Base-by-base conservation (phyloP, 2,797 vertebrate species). In the Syncerus caffer region DNA sequence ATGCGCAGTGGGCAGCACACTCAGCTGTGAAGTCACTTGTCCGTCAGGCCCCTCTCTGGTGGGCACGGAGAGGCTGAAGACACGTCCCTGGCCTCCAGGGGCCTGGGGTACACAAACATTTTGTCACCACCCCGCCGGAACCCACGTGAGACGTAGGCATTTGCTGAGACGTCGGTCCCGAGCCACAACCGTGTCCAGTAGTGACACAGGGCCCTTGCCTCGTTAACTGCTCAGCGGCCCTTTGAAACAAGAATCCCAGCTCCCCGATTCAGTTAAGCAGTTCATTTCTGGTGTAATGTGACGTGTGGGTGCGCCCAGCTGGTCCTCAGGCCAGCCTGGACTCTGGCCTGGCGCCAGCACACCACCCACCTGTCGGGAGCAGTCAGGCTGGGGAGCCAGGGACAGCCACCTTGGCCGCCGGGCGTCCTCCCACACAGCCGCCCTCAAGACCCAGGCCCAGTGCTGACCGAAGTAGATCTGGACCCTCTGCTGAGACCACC, bases 141-240 rank as follows among this genome's bases (percentile, higher is more conserved):
- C 29, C 60, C 12, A 1, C 9, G 1, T 15, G 34, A n/a, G 13
- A 51, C 0, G 3, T 12, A 38, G 0, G 0, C 11, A 1, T 55
- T 79, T 67, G 31, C n/a, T 10, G 53, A 60, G 67, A 2, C 3
- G 0, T 27, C 11, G 21, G 42, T 45, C n/a, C 57, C 9, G 10
- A 31, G 60, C 29, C 60, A 31, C 29, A 7, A 10, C 13, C 3
- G 50, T 50, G 13, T 50, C 12, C 13, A 14, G 47, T 14, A 50
- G 47, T 3, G 47, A 50, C 58, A 15, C 1, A 2, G 67, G 16
- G 55, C 4, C 60, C 31, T 55, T 76, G 29, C 62, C 29, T 42
- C 1, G 2, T 62, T 25, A 27, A 4, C 55, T 62, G 34, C 14
- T 64, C 7, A 38, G 74, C 5, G 38, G 62, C 83, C 62, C 64